phyloP scores from a whole-genome alignment of 1,140 invertebrate genomes.

The Leguminivora glycinivorella region DNA sequence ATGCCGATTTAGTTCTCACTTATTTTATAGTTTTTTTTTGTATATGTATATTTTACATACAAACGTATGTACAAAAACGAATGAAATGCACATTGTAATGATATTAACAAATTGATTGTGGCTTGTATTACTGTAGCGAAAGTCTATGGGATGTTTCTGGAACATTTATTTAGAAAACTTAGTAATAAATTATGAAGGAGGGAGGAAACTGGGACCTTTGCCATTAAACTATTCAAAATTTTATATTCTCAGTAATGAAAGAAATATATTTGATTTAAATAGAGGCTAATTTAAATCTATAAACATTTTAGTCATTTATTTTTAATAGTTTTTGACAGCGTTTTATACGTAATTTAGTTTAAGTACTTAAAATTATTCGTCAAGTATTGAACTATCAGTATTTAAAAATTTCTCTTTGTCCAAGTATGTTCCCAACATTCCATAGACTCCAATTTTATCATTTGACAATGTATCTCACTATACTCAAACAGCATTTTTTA shows the following conservation, averaged over 20 bases:
- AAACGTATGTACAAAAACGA: conserved; percentile 29
- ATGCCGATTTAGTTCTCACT: conserved; percentile 28
- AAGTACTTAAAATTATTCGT: not conserved
- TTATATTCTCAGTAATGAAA: not conserved
- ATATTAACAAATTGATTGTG: conserved; percentile 29
- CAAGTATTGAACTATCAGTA: not conserved
- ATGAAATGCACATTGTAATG: conserved; percentile 31
- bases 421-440: conserved; percentile 15
- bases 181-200: not conserved
- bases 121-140: conserved; percentile 28
- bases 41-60: conserved; percentile 36
- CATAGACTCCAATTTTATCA: conserved; percentile 42
- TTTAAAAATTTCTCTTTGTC: not conserved
- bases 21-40: conserved; percentile 36
- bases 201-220: not conserved
- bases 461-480: conserved; percentile 60
- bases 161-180: conserved; percentile 14
- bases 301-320: conserved; percentile 10
- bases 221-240: not conserved
- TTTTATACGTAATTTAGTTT: conserved; percentile 29
- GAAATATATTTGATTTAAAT: not conserved
- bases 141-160: conserved; percentile 21
- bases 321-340: conserved; percentile 7
- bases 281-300: not conserved
- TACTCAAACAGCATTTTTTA: conserved; percentile 72